Conservation (phyloP, 2,113 vertebrate species). For the Ochotona curzoniae region DNA sequence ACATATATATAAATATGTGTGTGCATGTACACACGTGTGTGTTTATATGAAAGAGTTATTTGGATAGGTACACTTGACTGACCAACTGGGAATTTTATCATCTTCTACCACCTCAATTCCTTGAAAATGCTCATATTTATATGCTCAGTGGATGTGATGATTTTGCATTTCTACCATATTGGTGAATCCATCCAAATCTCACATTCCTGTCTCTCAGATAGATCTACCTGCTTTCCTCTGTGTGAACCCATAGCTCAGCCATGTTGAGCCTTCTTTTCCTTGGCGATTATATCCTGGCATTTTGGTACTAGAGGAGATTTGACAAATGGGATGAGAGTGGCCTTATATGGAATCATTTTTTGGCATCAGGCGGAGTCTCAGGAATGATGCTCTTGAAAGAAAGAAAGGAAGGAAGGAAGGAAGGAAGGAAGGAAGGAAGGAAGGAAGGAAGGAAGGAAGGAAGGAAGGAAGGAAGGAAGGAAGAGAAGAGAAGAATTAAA, state of each 20-base stretch:
- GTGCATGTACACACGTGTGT: background rate
- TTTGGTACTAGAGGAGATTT: background rate
- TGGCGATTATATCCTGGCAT: background rate
- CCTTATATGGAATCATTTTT: background rate
- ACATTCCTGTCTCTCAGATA: background rate
- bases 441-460: no score
- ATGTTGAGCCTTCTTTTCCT: background rate
- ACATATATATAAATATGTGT: no score
- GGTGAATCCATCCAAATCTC: background rate
- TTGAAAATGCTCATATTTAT: constrained; percentile 17
- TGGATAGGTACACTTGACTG: background rate
- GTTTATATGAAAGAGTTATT: background rate
- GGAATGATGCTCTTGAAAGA: background rate
- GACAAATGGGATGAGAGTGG: background rate
- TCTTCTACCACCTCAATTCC: background rate
- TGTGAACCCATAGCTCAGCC: background rate
- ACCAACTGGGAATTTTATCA: background rate
- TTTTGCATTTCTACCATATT: background rate
- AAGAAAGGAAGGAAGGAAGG: no score
- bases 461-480: no score
- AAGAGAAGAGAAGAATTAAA: no score
- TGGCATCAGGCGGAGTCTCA: background rate
- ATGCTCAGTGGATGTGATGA: background rate
- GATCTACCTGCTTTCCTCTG: background rate
- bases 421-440: no score